Evolutionary conservation across 2,113 vertebrate genomes (phyloP).

Genomic region (Dipodomys merriami): DNA sequence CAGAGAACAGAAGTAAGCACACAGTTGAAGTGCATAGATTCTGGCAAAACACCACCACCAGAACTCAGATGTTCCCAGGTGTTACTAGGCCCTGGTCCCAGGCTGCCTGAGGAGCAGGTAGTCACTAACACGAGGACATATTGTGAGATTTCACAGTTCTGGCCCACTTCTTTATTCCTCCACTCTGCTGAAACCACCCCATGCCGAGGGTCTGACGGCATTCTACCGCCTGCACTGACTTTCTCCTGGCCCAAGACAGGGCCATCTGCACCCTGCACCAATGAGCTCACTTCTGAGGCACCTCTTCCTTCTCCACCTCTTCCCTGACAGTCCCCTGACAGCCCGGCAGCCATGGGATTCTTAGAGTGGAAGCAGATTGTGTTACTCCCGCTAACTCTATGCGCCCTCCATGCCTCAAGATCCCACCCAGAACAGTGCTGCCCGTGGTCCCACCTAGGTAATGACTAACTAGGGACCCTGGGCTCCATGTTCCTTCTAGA

Average conservation of each 20-base stretch:
- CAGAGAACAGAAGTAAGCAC: not conserved
- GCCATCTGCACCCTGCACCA: not conserved
- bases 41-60: not conserved
- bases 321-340: not conserved
- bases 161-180: not conserved
- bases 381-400: not conserved
- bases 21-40: accelerated
- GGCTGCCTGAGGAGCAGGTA: not conserved
- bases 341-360: not conserved
- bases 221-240: not conserved
- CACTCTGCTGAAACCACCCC: accelerated
- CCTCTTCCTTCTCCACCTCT: not conserved
- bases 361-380: not conserved
- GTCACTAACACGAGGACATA: accelerated
- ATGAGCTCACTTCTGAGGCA: not conserved
- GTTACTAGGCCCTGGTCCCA: not conserved
- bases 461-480: accelerated
- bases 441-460: not conserved
- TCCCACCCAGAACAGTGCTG: no score
- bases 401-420: not conserved
- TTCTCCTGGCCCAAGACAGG: not conserved
- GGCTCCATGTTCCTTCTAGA: not conserved
- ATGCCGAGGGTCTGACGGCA: accelerated
- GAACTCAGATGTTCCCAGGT: not conserved
- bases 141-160: accelerated